Evolutionary conservation across 2,113 vertebrate species (phyloP).

Genomic region (Ceuthmochares aereus): DNA sequence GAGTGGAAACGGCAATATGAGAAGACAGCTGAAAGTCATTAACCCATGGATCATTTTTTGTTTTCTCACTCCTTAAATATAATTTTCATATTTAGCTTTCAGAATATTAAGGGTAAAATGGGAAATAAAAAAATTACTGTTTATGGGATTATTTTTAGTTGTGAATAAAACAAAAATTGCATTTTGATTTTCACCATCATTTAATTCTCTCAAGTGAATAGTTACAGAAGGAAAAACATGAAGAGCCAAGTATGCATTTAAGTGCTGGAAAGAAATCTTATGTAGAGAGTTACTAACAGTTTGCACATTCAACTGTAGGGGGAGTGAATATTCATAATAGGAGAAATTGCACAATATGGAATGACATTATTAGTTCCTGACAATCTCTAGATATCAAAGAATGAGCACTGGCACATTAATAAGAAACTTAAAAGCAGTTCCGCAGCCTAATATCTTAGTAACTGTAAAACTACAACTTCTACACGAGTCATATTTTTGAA

Average conservation of each 20-base stretch:
- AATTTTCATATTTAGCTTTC: background rate
- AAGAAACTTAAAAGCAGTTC: constrained; percentile 67
- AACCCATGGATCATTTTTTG: background rate
- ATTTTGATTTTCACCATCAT: background rate
- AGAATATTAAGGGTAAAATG: background rate
- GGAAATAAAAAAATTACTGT: background rate
- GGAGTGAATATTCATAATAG: constrained; percentile 77
- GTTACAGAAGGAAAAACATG: background rate
- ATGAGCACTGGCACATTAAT: constrained; percentile 57
- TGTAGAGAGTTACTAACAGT: constrained; percentile 59
- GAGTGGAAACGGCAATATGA: background rate
- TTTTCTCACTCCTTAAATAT: background rate
- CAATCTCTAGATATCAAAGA: constrained; percentile 73
- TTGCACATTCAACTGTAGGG: constrained; percentile 76
- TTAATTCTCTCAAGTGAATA: background rate
- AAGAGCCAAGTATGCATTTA: background rate
- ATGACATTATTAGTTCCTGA: constrained; percentile 43
- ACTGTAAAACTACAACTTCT: constrained; percentile 72
- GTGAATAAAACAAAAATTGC: background rate
- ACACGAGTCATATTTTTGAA: constrained; percentile 69
- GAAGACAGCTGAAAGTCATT: background rate
- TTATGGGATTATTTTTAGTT: background rate
- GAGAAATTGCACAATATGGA: constrained; percentile 49
- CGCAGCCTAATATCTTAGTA: constrained; percentile 65
- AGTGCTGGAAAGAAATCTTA: constrained; percentile 21